Percentiles rank a stretch among this genome's conserved stretches.
Conservation (phyloP, 53 echinoderm and acorn worm genomes). For the Holothuria scabra region DNA sequence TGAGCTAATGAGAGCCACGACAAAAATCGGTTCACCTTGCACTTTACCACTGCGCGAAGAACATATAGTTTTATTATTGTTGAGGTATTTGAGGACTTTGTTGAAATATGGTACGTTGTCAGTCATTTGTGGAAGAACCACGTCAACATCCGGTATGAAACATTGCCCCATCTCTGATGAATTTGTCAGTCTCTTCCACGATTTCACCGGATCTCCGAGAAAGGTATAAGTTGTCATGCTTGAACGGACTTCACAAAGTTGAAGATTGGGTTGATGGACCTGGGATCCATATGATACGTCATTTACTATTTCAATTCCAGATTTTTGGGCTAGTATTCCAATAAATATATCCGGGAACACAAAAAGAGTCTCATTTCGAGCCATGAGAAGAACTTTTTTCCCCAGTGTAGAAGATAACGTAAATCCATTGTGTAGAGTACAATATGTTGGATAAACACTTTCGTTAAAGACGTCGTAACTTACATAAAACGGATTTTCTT, state of each 20-base stretch:
- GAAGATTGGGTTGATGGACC: neutral
- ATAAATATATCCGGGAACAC: slow-evolving; percentile 15
- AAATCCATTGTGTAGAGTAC: slow-evolving; percentile 21
- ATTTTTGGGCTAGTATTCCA: slow-evolving; percentile 4
- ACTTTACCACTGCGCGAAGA: neutral
- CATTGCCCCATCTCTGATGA: neutral
- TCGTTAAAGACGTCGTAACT: neutral
- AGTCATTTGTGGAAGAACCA: slow-evolving; percentile 23
- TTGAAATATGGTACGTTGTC: slow-evolving; percentile 37
- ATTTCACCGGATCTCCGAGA: neutral
- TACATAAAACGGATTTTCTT: slow-evolving; percentile 4
- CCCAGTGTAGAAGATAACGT: slow-evolving; percentile 2
- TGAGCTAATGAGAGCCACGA: slow-evolving; percentile 56
- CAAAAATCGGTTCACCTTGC: neutral
- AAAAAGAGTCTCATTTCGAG: slow-evolving; percentile 11
- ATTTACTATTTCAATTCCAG: neutral
- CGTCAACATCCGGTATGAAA: slow-evolving; percentile 39
- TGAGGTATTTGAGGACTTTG: neutral
- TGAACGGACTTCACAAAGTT: neutral
- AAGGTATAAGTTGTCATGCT: slow-evolving; percentile 3
- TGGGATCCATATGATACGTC: slow-evolving; percentile 16
- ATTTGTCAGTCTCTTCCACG: slow-evolving; percentile 7
- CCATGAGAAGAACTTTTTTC: neutral
- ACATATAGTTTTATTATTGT: slow-evolving; percentile 13
- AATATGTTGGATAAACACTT: slow-evolving; percentile 1